Evolutionary conservation across 2,797 vertebrate species (phyloP).

Genomic region (Takifugu rubripes): DNA sequence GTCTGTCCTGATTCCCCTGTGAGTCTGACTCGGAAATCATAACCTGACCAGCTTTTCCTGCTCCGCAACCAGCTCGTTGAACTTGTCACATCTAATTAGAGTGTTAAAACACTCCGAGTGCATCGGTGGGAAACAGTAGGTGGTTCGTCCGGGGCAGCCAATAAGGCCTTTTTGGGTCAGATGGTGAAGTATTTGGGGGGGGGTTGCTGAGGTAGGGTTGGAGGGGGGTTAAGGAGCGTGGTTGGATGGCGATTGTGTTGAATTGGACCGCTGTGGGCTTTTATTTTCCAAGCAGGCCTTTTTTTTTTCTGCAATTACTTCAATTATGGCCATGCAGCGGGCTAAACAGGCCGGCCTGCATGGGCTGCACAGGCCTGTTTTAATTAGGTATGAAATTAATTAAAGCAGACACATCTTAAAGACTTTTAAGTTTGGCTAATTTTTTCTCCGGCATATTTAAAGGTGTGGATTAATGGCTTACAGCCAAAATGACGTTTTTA

Average conservation of each 20-base stretch:
- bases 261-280: constrained; percentile 66
- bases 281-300: constrained; percentile 56
- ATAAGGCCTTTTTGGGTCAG: constrained; percentile 70
- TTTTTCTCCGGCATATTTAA: constrained; percentile 67
- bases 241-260: constrained; percentile 57
- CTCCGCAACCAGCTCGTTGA: constrained; percentile 83
- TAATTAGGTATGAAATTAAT: constrained; percentile 83
- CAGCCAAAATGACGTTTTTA: constrained; percentile 70
- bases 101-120: constrained; percentile 80
- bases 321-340: constrained; percentile 67
- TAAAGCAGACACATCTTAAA: constrained; percentile 76
- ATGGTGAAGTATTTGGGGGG: constrained; percentile 34
- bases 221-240: constrained; percentile 15
- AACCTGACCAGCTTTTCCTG: constrained; percentile 87
- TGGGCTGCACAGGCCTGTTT: constrained; percentile 61
- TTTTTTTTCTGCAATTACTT: constrained; percentile 66
- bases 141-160: constrained; percentile 69
- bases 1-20: constrained; percentile 68
- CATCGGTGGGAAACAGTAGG: constrained; percentile 74
- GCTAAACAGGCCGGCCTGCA: constrained; percentile 63
- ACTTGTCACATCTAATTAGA: constrained; percentile 97
- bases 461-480: constrained; percentile 80
- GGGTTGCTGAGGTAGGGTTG: constrained; percentile 2
- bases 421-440: constrained; percentile 75
- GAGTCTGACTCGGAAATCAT: constrained; percentile 88